Evolutionary conservation across 2,797 vertebrate species (phyloP).

Genomic region (Sebastes baramenuke): DNA sequence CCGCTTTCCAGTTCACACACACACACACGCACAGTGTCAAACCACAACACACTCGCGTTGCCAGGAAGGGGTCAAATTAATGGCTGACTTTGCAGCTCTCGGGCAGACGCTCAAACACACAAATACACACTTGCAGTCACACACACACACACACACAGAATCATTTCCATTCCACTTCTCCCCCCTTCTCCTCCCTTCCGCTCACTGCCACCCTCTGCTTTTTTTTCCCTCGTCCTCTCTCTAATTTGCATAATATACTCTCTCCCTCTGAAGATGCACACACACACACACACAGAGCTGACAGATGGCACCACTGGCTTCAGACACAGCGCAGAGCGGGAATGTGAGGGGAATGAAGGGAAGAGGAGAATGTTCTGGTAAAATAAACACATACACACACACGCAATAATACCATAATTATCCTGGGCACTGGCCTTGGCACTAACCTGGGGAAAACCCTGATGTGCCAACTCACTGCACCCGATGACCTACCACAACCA

Average conservation of each 20-base stretch:
- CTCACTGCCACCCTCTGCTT: slow-evolving; percentile 59
- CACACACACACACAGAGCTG: slow-evolving; percentile 38
- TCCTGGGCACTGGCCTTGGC: slow-evolving; percentile 75
- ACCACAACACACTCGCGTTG: slow-evolving; percentile 73
- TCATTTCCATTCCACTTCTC: slow-evolving; percentile 64
- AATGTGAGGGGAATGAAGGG: slow-evolving; percentile 69
- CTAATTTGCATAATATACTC: slow-evolving; percentile 77
- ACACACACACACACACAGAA: slow-evolving; percentile 22
- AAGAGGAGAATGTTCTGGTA: slow-evolving; percentile 73
- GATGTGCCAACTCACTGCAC: slow-evolving; percentile 77
- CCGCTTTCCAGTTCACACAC: slow-evolving; percentile 62
- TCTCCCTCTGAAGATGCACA: slow-evolving; percentile 56
- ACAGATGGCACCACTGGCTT: slow-evolving; percentile 81
- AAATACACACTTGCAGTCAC: slow-evolving; percentile 35
- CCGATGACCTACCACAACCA: slow-evolving; percentile 70
- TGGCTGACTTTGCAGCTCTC: slow-evolving; percentile 77
- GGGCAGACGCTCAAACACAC: slow-evolving; percentile 61
- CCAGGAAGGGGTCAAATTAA: slow-evolving; percentile 81
- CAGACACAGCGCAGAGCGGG: slow-evolving; percentile 63
- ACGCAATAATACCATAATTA: slow-evolving; percentile 76
- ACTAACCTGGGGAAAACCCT: slow-evolving; percentile 77
- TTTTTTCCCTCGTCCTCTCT: slow-evolving; percentile 38
- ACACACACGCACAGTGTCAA: slow-evolving; percentile 56
- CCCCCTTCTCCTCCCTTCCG: slow-evolving; percentile 44
- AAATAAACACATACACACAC: slow-evolving; percentile 72